Percentiles rank a stretch among this genome's conserved stretches.
These are phyloP conservation scores for Lepilemur ruficaudatus DNA, from an alignment of 2,797 vertebrate species.

Conservation along the genomic window DNA sequence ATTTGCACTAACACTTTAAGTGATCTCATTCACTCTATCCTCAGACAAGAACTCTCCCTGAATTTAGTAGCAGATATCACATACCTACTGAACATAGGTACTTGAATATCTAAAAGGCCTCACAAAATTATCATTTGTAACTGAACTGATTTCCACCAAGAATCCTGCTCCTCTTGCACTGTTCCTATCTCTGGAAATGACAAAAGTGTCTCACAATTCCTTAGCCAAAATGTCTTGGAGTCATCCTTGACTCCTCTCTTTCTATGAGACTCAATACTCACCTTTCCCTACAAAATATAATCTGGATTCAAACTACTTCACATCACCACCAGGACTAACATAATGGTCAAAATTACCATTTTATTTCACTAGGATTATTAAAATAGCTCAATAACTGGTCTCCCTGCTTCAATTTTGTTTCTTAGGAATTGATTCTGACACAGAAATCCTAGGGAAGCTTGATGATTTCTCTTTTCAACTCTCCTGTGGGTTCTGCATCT, in stretches of 20 bases:
- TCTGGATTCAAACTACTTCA: background rate
- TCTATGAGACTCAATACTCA: background rate
- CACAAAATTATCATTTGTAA: background rate
- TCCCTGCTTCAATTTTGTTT: background rate
- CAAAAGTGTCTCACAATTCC: background rate
- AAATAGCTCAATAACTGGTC: background rate
- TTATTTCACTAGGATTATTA: background rate
- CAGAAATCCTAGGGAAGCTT: background rate
- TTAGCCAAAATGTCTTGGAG: background rate
- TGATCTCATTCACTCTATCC: background rate
- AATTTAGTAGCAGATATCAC: background rate
- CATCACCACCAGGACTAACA: background rate
- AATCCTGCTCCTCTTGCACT: background rate
- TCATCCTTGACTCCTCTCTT: background rate
- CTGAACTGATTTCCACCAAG: background rate
- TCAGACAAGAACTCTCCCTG: background rate
- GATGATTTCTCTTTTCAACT: background rate
- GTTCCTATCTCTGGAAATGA: background rate
- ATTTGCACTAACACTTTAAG: background rate
- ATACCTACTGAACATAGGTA: background rate
- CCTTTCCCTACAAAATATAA: background rate
- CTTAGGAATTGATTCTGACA: background rate
- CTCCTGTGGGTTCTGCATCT: background rate
- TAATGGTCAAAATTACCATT: too few species aligned
- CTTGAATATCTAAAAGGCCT: background rate